Evolutionary conservation across 92 coral and sea anemone genomes (phyloP).

Genomic region (Nematostella vectensis): DNA sequence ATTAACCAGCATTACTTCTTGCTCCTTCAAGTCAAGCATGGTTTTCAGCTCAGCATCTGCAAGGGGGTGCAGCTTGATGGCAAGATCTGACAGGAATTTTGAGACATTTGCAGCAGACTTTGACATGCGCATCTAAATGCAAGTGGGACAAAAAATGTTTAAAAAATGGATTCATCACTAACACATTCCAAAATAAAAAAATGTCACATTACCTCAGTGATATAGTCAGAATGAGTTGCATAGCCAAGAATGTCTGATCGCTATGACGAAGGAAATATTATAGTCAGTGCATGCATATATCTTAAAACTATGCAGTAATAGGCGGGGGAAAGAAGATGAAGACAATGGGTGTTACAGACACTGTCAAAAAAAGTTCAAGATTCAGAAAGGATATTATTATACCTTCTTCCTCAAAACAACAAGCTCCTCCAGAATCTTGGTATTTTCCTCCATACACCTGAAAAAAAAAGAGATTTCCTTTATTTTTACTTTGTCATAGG

Average conservation of each 20-base stretch:
- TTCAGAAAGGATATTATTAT: too few relatives aligned
- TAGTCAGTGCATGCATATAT: too few relatives aligned
- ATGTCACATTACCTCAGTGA: slow-evolving; percentile 56
- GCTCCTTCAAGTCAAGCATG: slow-evolving; percentile 67
- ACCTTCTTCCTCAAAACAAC: slow-evolving; percentile 94
- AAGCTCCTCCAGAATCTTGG: slow-evolving; percentile 88
- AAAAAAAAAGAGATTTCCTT: neutral
- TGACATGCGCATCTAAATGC: slow-evolving; percentile 94
- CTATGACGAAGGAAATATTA: too few relatives aligned
- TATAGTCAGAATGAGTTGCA: slow-evolving; percentile 90
- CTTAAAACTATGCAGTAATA: too few relatives aligned
- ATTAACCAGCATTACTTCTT: slow-evolving; percentile 56
- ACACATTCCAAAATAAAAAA: neutral
- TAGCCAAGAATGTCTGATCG: slow-evolving; percentile 88
- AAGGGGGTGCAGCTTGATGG: slow-evolving; percentile 59
- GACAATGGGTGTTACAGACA: too few relatives aligned
- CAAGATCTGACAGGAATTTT: slow-evolving; percentile 67
- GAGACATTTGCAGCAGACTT: slow-evolving; percentile 77
- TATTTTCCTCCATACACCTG: slow-evolving; percentile 87
- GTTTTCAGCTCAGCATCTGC: slow-evolving; percentile 61
- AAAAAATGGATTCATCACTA: neutral
- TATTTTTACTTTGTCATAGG: neutral
- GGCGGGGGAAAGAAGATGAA: too few relatives aligned
- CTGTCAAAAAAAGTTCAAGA: too few relatives aligned
- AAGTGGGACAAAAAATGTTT: neutral